Evolutionary conservation across 2,113 vertebrate genomes (phyloP).

Genomic region (Prolemur simus): DNA sequence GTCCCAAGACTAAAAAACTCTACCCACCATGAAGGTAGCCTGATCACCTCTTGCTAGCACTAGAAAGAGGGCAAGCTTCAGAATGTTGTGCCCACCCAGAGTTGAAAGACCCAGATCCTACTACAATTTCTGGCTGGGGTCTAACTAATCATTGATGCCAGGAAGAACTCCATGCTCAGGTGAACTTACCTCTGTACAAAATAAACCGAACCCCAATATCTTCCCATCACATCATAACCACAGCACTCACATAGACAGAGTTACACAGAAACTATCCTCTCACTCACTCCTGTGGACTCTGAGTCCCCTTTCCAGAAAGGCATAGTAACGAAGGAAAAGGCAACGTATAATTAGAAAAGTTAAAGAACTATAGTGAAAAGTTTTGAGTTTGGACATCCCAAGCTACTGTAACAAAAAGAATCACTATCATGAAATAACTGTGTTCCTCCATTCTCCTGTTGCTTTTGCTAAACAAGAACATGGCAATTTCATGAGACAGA

Average conservation of each 20-base stretch:
- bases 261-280: not conserved
- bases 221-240: not conserved
- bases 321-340: not conserved
- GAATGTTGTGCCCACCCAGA: not conserved
- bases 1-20: not conserved
- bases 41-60: not conserved
- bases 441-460: not conserved
- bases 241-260: not conserved
- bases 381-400: not conserved
- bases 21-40: not conserved
- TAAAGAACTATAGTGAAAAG: not conserved
- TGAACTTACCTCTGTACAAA: not conserved
- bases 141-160: not conserved
- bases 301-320: not conserved
- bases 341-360: not conserved
- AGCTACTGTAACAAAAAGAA: not conserved
- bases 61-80: not conserved
- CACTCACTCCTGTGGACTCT: not conserved
- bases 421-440: not conserved
- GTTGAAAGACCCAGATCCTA: not conserved
- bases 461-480: not conserved
- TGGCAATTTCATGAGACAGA: not conserved
- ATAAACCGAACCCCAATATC: not conserved
- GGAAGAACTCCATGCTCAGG: not conserved
- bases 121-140: not conserved